Conservation (phyloP, 2,888 invertebrate species). For the Eupeodes luniger region DNA sequence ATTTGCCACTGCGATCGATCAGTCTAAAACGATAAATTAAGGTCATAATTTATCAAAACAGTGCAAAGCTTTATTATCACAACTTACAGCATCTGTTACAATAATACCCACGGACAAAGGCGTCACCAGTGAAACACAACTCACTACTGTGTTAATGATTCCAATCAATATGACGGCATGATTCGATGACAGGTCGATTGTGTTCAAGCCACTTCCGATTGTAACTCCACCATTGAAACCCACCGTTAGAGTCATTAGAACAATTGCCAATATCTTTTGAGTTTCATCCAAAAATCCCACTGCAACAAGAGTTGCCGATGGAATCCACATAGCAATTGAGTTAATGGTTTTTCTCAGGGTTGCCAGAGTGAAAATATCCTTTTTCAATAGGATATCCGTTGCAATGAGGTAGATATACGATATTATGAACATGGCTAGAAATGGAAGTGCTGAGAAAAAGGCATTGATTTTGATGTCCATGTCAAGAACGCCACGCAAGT, state of each 20-base stretch:
- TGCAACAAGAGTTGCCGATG: constrained; percentile 85
- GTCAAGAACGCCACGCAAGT: constrained; percentile 86
- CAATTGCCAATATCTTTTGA: constrained; percentile 83
- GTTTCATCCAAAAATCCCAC: constrained; percentile 84
- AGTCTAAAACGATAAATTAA: background rate
- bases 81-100: constrained; percentile 24
- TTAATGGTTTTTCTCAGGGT: constrained; percentile 79
- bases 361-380: constrained; percentile 81
- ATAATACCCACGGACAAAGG: constrained; percentile 13
- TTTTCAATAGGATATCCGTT: constrained; percentile 83
- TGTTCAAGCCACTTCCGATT: constrained; percentile 85
- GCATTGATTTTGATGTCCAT: constrained; percentile 86
- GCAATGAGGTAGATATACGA: constrained; percentile 84
- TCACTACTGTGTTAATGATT: constrained; percentile 87
- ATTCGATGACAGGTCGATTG: constrained; percentile 88
- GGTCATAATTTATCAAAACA: background rate
- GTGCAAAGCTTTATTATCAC: background rate
- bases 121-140: constrained; percentile 11
- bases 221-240: constrained; percentile 82
- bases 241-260: constrained; percentile 86
- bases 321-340: constrained; percentile 83
- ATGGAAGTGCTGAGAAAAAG: constrained; percentile 85
- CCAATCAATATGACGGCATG: constrained; percentile 88
- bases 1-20: constrained; percentile 3
- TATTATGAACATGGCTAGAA: constrained; percentile 85